Conservation (phyloP, 2,888 invertebrate genomes). For the Sialis fuliginosa region DNA sequence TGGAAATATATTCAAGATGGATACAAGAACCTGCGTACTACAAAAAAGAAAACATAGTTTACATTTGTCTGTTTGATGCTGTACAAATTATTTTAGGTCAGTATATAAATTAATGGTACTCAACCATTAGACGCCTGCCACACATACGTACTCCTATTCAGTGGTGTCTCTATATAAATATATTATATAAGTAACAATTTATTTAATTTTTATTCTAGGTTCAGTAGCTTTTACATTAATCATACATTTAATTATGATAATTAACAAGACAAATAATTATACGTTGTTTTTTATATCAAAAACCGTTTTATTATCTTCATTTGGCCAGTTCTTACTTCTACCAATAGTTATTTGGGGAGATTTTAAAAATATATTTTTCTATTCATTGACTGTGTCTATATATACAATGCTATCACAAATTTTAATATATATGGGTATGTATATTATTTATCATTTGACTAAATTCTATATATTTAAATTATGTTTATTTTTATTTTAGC, state of each 20-base stretch:
- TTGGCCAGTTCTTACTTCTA: slow-evolving; percentile 37
- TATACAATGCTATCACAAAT: slow-evolving; percentile 46
- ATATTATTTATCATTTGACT: no score
- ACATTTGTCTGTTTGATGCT: no score
- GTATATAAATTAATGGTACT: no score
- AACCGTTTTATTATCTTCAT: slow-evolving; percentile 39
- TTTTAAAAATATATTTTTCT: slow-evolving; percentile 22
- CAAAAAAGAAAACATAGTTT: no score
- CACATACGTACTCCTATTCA: no score
- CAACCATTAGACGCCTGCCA: background rate
- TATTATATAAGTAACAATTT: no score
- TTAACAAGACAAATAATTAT: background rate
- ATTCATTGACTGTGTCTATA: slow-evolving; percentile 38
- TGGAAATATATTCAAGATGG: slow-evolving; percentile 69
- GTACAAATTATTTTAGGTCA: no score
- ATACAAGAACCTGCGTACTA: slow-evolving; percentile 15
- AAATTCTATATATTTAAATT: no score
- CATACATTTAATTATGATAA: slow-evolving; percentile 15
- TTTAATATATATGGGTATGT: slow-evolving; percentile 43
- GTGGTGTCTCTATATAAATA: no score
- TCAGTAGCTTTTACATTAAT: slow-evolving; percentile 16
- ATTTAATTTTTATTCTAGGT: slow-evolving; percentile 14
- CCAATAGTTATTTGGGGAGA: slow-evolving; percentile 46
- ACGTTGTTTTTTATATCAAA: slow-evolving; percentile 26
- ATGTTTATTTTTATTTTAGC: no score